Percentiles rank a stretch among this genome's conserved stretches.
These are phyloP conservation scores for Oeneis ivallda DNA, from an alignment of 2,888 invertebrate genomes.

Conservation along the genomic window DNA sequence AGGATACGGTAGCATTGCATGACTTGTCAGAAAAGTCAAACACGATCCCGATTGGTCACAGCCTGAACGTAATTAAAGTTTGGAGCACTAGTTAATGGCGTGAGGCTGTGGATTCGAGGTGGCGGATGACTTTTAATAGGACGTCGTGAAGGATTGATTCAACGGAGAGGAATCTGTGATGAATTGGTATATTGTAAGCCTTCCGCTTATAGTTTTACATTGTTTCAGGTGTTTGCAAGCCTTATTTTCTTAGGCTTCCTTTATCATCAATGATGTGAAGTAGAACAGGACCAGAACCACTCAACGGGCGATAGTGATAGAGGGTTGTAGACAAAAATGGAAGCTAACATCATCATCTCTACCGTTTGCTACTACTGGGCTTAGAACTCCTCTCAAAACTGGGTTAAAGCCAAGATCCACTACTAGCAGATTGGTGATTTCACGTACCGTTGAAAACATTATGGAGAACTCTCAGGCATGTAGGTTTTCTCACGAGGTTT, in stretches of 20 bases:
- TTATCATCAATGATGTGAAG: no score
- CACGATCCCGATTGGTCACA: constrained; percentile 82
- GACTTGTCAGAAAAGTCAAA: constrained; percentile 77
- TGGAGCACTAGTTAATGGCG: constrained; percentile 79
- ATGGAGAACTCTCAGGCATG: no score
- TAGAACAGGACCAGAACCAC: no score
- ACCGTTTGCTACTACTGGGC: no score
- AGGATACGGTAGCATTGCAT: constrained; percentile 79
- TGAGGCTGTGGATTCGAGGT: constrained; percentile 76
- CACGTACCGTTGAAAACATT: no score
- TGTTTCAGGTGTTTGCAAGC: constrained; percentile 25
- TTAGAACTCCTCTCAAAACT: no score
- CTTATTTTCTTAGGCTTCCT: constrained; percentile 10
- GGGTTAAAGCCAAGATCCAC: no score
- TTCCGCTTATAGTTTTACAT: constrained; percentile 38
- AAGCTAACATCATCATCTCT: no score
- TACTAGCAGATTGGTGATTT: no score
- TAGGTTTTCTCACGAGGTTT: no score
- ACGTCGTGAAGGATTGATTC: constrained; percentile 74
- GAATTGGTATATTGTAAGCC: constrained; percentile 55
- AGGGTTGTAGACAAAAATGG: no score
- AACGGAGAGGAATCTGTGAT: constrained; percentile 68
- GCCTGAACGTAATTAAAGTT: constrained; percentile 81
- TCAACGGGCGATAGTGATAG: no score
- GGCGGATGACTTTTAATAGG: constrained; percentile 79